Evolutionary conservation across 2,113 vertebrate genomes (phyloP), one percentile per base, ranked within the genome.

Genomic region (Protomyctophum bolini): DNA sequence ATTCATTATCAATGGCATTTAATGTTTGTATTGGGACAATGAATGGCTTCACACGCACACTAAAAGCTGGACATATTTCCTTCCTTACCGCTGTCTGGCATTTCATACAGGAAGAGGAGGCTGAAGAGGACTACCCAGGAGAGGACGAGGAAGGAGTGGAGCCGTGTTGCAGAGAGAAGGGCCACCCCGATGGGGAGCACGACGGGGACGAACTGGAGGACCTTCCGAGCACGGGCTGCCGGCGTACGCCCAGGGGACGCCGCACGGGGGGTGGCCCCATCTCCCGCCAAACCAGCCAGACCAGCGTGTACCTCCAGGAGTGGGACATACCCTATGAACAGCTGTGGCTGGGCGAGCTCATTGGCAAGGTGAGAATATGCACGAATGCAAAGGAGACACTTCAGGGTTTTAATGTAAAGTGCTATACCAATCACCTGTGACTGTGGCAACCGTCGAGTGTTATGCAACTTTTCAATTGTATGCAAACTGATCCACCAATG

Each of bases 281-380:
- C 72, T 94, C 94, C 2, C 97, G 98, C 70, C 98, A 98, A 57
- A 89, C 94, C 62, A 99, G 97, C 86, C 97, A 99, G 92, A 99
- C 97, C 82, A 99, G 97, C 0, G 96, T 98, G 56, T 98, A 98
- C 91, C 93, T 99, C 83, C 97, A 99, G 82, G 98, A 99, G 76
- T 99, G 98, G 98, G 97, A 99, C 91, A 98, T 99, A 75, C 98
- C 97, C 7, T 99, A 96, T 0, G 97, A 99, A 85, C 97, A 99
- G 92, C 93, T 99, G 64, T 95, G 97, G 71, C 93, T 99, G 58
- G 97, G 96, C 0, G 98, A 99, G 14, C 96, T 97, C 48, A 99
- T 99, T 0, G 98, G 97, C 55, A 96, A 98, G 80, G 91, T 91
- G 66, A 83, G 77, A 41, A 6, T 41, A 41, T n/a, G n/a, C 33